Conservation (phyloP, 1,140 invertebrate species). For the Pemphigus obesinymphae region DNA sequence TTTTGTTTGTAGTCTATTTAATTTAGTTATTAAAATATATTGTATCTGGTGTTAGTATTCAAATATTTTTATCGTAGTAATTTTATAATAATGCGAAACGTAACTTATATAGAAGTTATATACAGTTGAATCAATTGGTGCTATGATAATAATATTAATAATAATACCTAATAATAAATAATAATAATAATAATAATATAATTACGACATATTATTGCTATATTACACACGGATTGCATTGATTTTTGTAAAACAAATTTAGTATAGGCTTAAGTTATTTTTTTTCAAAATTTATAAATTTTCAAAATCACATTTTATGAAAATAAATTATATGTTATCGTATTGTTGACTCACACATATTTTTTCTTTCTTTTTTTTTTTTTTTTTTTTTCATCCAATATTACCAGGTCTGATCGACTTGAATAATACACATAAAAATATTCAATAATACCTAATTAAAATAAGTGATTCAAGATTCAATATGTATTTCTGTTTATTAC, state of each 20-base stretch:
- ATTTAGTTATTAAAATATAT: neutral
- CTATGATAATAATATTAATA: constrained; percentile 23
- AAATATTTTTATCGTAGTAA: neutral
- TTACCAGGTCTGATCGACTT: too few relatives aligned
- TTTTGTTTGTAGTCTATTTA: neutral
- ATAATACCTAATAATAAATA: neutral
- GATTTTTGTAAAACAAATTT: neutral
- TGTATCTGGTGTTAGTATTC: neutral
- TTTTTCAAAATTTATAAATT: neutral
- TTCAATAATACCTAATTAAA: too few relatives aligned
- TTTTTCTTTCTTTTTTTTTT: neutral
- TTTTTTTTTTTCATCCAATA: neutral
- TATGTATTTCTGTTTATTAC: too few relatives aligned
- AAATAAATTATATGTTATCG: constrained; percentile 18
- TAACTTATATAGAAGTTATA: neutral
- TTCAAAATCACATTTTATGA: constrained; percentile 4
- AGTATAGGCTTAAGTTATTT: neutral
- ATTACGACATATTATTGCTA: neutral
- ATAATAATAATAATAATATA: neutral
- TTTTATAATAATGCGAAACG: neutral
- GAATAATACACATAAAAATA: too few relatives aligned
- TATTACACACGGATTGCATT: neutral
- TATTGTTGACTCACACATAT: constrained; percentile 7
- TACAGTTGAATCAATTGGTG: constrained; percentile 29
- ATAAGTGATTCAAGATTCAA: too few relatives aligned